Percentiles rank a stretch among this genome's conserved stretches.
Evolutionary conservation across 2,113 vertebrate species (phyloP).

Genomic region (Myrmecobius fasciatus): DNA sequence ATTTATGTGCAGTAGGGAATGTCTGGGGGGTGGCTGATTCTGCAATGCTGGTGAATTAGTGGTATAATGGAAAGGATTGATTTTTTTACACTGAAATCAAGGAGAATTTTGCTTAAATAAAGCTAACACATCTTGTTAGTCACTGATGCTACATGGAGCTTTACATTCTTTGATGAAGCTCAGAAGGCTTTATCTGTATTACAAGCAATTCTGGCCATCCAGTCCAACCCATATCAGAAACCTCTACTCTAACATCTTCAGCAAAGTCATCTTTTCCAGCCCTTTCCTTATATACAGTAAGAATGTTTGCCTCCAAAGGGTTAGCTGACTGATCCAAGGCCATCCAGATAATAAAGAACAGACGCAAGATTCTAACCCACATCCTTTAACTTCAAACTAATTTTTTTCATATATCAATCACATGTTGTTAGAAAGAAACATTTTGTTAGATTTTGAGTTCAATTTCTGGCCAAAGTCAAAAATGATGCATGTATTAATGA

Average conservation of each 20-base stretch:
- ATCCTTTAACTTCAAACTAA: not conserved
- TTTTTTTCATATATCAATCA: not conserved
- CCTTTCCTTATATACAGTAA: not conserved
- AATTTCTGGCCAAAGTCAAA: not conserved
- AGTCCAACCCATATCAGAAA: not conserved
- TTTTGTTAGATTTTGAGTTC: not conserved
- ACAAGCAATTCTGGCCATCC: not conserved
- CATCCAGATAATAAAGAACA: not conserved
- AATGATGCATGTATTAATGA: not conserved
- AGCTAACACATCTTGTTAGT: not conserved
- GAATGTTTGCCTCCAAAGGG: not conserved
- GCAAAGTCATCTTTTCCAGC: not conserved
- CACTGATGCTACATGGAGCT: not conserved
- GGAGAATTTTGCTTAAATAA: slow-evolving; percentile 41
- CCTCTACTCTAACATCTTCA: not conserved
- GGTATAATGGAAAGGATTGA: not conserved
- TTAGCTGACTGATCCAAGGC: not conserved
- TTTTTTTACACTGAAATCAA: slow-evolving; percentile 14
- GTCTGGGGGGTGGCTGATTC: not conserved
- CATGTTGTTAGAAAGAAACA: not conserved
- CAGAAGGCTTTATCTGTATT: not conserved
- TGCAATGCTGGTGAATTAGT: not conserved
- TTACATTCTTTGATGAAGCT: not conserved
- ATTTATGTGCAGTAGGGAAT: not conserved
- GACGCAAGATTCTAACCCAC: not conserved